These are phyloP conservation scores for Uria aalge DNA, from an alignment of 2,113 vertebrate genomes.

Conservation along the genomic window DNA sequence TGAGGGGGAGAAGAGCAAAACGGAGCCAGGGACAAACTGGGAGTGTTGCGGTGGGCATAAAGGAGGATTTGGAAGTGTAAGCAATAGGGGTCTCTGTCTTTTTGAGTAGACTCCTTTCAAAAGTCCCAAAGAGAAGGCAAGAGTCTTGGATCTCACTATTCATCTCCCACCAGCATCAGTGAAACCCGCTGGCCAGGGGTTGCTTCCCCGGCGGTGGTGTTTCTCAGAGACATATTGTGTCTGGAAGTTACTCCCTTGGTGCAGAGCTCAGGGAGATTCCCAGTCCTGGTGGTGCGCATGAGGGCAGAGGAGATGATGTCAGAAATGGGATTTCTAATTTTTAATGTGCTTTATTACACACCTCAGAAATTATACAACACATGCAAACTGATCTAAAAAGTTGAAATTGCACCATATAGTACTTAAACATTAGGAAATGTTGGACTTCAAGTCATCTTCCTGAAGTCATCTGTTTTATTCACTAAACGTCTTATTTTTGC, in stretches of 20 bases:
- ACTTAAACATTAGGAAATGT: background rate
- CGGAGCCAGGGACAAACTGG: background rate
- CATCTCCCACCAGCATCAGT: fast-evolving
- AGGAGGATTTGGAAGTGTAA: background rate
- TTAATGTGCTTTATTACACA: background rate
- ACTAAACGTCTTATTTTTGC: background rate
- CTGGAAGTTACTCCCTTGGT: background rate
- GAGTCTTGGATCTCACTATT: background rate
- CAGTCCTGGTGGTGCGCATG: background rate
- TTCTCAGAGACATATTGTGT: background rate
- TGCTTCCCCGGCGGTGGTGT: background rate
- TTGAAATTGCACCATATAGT: background rate
- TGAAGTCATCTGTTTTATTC: background rate
- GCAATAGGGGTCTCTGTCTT: background rate
- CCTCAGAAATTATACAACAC: background rate
- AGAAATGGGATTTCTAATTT: background rate
- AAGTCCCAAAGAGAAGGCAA: background rate
- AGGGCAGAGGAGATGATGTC: background rate
- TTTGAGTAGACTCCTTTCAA: background rate
- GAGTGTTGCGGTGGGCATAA: background rate
- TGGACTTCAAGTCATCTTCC: background rate
- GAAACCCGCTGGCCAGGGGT: background rate
- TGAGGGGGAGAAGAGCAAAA: background rate
- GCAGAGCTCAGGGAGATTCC: background rate
- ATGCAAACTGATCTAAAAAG: background rate